A percentile compares a stretch with the other conserved stretches of the same genome.
phyloP scores from a whole-genome alignment of 2,797 vertebrate species.

The Echeneis naucrates region DNA sequence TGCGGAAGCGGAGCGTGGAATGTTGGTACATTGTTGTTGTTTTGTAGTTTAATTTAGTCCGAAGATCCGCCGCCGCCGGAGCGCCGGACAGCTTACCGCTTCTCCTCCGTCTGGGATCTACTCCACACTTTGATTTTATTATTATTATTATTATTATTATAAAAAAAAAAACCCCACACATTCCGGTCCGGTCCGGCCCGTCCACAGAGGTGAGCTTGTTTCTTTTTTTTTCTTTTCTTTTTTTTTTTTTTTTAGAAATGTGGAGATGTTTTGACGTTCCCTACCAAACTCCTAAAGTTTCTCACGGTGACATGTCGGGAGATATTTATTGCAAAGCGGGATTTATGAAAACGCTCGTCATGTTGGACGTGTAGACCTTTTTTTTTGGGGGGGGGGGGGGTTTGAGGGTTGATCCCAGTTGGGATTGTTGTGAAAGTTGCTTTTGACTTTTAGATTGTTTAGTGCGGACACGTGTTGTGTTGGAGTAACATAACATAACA shows the following conservation, averaged over 20 bases:
- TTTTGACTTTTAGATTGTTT: slow-evolving; percentile 49
- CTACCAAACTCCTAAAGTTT: slow-evolving; percentile 63
- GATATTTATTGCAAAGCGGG: no score
- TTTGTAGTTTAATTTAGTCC: slow-evolving; percentile 85
- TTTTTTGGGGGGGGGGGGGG: no score
- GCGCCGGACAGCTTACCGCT: slow-evolving; percentile 59
- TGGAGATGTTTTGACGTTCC: slow-evolving; percentile 79
- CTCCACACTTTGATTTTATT: slow-evolving; percentile 54
- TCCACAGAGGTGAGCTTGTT: slow-evolving; percentile 81
- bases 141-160: no score
- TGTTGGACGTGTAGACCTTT: no score
- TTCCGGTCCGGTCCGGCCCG: slow-evolving; percentile 59
- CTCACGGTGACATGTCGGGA: slow-evolving; percentile 62
- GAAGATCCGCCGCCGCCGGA: slow-evolving; percentile 69
- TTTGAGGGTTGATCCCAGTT: slow-evolving; percentile 17
- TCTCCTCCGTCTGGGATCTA: slow-evolving; percentile 42
- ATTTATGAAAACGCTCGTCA: no score
- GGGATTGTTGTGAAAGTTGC: slow-evolving; percentile 16
- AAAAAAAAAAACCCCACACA: no score
- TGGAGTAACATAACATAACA: slow-evolving; percentile 49
- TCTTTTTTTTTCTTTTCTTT: slow-evolving; percentile 13
- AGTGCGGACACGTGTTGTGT: slow-evolving; percentile 77
- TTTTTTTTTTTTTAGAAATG: slow-evolving; percentile 5
- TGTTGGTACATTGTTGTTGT: slow-evolving; percentile 90
- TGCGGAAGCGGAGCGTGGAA: slow-evolving; percentile 89